A percentile compares a stretch with the other conserved stretches of the same genome.
Evolutionary conservation across 2,888 invertebrate species (phyloP).

Genomic region (Spisula subtruncata): DNA sequence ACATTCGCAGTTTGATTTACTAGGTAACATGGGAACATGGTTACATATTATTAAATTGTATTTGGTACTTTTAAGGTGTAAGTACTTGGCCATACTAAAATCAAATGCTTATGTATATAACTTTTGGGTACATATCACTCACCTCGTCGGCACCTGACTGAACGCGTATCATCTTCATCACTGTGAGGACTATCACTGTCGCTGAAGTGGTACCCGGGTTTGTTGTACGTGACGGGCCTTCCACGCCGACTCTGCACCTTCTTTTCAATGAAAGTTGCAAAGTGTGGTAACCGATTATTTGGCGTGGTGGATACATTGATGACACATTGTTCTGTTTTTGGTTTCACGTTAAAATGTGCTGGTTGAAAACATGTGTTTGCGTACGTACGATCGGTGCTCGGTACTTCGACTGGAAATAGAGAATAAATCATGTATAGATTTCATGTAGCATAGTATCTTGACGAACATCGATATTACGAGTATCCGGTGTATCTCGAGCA

Average conservation of each 20-base stretch:
- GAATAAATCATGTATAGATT: too few relatives aligned
- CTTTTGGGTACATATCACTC: background rate
- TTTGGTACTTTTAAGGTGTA: too few relatives aligned
- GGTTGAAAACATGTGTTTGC: background rate
- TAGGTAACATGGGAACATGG: too few relatives aligned
- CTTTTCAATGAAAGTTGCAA: slow-evolving; percentile 31
- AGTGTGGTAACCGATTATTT: slow-evolving; percentile 15
- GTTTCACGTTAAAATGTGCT: background rate
- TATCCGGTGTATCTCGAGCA: too few relatives aligned
- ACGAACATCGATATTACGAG: too few relatives aligned
- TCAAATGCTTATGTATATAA: too few relatives aligned
- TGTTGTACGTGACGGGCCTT: slow-evolving; percentile 59
- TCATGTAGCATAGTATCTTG: too few relatives aligned
- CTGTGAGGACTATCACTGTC: slow-evolving; percentile 53
- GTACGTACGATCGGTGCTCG: background rate
- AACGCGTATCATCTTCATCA: slow-evolving; percentile 48
- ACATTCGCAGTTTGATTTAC: too few relatives aligned
- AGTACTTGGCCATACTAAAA: too few relatives aligned
- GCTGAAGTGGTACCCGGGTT: slow-evolving; percentile 46
- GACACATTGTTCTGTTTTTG: too few relatives aligned
- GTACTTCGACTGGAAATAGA: background rate
- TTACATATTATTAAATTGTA: too few relatives aligned
- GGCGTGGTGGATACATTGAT: background rate
- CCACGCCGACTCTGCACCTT: slow-evolving; percentile 50
- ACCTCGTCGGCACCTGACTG: slow-evolving; percentile 37